Conservation (phyloP, 2,888 invertebrate species). For the Pristionchus exspectatus region DNA sequence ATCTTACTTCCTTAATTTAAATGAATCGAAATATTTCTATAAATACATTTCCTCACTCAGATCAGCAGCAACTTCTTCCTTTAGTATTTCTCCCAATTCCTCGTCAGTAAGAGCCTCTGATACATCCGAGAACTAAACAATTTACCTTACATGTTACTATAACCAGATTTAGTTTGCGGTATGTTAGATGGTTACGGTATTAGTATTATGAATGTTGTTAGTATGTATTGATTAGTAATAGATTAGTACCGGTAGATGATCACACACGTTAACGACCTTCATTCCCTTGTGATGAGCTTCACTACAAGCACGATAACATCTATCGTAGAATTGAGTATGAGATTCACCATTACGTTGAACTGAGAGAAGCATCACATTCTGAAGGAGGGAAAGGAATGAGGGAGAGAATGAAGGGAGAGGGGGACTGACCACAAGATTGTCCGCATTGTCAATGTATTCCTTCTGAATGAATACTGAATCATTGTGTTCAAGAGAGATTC, state of each 20-base stretch:
- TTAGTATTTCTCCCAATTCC: conserved; percentile 50
- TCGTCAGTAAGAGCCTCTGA: conserved; percentile 23
- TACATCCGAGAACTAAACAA: conserved; percentile 35
- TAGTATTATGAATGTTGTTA: conserved; percentile 5
- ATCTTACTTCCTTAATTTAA: conserved; percentile 22
- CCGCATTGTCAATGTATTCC: not conserved
- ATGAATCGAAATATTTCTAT: not conserved
- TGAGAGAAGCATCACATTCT: conserved; percentile 37
- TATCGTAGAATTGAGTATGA: conserved; percentile 22
- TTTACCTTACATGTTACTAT: not conserved
- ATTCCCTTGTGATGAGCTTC: conserved; percentile 32
- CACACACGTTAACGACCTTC: conserved; percentile 47
- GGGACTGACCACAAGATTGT: conserved; percentile 22
- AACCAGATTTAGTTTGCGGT: not conserved
- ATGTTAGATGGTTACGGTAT: conserved; percentile 2
- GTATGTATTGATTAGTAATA: conserved; percentile 38
- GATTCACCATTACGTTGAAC: conserved; percentile 38
- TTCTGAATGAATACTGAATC: conserved; percentile 53
- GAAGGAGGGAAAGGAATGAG: not conserved
- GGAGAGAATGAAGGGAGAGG: not conserved
- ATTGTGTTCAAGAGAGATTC: conserved; percentile 37
- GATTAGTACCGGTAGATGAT: conserved; percentile 30
- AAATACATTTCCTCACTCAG: not conserved
- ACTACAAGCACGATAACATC: not conserved
- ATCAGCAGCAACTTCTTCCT: conserved; percentile 35